phyloP scores from a whole-genome alignment of 1,140 invertebrate species.

The Eulimnadia texana region DNA sequence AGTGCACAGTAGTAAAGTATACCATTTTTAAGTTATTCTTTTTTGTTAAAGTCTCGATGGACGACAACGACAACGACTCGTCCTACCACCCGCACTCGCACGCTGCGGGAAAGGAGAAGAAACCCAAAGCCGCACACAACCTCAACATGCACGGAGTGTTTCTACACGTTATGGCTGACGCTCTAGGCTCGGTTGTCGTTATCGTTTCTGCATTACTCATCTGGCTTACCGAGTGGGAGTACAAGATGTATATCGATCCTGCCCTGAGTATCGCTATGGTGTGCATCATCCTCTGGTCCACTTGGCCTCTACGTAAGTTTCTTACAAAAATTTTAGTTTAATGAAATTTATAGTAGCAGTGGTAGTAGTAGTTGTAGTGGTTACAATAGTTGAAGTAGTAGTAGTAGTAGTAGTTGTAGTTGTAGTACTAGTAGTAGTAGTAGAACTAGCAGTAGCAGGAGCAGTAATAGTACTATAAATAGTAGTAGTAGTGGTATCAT shows the following conservation, averaged over 20 bases:
- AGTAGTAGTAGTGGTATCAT: too few species aligned
- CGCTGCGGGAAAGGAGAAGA: slow-evolving; percentile 7
- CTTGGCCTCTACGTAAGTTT: slow-evolving; percentile 53
- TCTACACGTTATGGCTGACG: slow-evolving; percentile 91
- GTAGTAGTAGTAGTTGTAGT: background rate
- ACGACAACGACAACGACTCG: slow-evolving; percentile 68
- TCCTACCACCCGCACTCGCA: slow-evolving; percentile 44
- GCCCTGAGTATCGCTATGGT: slow-evolving; percentile 72
- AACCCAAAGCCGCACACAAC: slow-evolving; percentile 40
- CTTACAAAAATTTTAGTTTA: background rate
- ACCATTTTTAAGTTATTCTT: too few species aligned
- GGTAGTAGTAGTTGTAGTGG: too few species aligned
- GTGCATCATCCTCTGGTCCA: slow-evolving; percentile 59
- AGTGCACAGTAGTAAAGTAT: too few species aligned
- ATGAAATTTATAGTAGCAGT: background rate
- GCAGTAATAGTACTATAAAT: too few species aligned
- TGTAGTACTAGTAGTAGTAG: too few species aligned
- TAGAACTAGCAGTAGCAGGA: too few species aligned
- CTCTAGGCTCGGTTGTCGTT: slow-evolving; percentile 87
- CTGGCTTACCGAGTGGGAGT: slow-evolving; percentile 66
- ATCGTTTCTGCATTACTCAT: slow-evolving; percentile 83
- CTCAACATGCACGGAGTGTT: slow-evolving; percentile 98
- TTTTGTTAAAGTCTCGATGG: slow-evolving; percentile 46
- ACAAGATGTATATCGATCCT: slow-evolving; percentile 78
- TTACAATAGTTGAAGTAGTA: too few species aligned